phyloP scores from a whole-genome alignment of 1,140 invertebrate species.

The Zaprionus davidi region DNA sequence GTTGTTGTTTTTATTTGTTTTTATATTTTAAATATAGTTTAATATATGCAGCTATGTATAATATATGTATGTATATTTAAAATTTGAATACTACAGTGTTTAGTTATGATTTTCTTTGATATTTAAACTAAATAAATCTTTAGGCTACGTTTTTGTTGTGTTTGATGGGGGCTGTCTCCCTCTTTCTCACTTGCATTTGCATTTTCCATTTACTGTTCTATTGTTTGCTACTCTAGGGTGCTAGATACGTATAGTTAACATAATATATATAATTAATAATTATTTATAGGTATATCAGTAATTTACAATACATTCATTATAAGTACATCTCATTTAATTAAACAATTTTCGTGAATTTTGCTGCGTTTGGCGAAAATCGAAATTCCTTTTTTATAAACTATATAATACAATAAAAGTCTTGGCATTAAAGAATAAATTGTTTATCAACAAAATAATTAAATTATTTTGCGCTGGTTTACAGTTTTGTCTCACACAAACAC shows the following conservation, averaged over 20 bases:
- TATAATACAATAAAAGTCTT: constrained; percentile 81
- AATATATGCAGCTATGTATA: constrained; percentile 73
- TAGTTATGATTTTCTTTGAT: constrained; percentile 51
- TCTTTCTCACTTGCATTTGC: neutral
- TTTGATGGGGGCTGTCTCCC: constrained; percentile 42
- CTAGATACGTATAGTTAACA: constrained; percentile 67
- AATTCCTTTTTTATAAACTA: constrained; percentile 58
- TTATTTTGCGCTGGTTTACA: constrained; percentile 82
- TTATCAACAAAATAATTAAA: constrained; percentile 82
- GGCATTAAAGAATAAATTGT: constrained; percentile 72
- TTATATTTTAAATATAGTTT: constrained; percentile 81
- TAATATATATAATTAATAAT: constrained; percentile 13
- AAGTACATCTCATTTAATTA: constrained; percentile 38
- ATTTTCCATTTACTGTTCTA: constrained; percentile 19
- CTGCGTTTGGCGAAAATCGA: constrained; percentile 45
- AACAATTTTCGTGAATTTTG: constrained; percentile 58
- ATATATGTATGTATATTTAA: constrained; percentile 74
- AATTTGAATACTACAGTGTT: constrained; percentile 80
- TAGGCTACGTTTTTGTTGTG: constrained; percentile 68
- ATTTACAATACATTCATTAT: constrained; percentile 64
- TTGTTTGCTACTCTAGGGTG: constrained; percentile 73
- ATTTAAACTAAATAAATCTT: constrained; percentile 69
- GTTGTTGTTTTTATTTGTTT: constrained; percentile 69
- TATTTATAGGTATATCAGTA: constrained; percentile 40
- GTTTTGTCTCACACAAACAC: constrained; percentile 52